These are phyloP conservation scores for Hydrocynus forskahlii DNA, from an alignment of 2,797 vertebrate genomes.

Conservation along the genomic window DNA sequence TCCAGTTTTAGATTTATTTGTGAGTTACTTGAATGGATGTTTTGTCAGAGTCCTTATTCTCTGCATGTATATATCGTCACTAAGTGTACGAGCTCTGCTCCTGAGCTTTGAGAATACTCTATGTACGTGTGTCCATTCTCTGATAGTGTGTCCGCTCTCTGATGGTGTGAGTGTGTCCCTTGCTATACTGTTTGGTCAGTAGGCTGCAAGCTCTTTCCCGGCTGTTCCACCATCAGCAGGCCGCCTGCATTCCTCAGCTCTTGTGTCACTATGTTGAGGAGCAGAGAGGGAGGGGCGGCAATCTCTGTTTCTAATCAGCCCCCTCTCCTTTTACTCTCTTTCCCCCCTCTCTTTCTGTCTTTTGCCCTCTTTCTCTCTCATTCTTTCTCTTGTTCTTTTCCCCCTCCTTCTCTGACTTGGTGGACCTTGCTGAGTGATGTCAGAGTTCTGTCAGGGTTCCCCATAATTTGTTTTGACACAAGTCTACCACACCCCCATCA, in stretches of 20 bases:
- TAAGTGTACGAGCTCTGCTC: not conserved
- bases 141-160: not conserved
- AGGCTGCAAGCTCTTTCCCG: constrained; percentile 64
- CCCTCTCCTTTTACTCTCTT: constrained; percentile 44
- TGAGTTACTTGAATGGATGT: constrained; percentile 22
- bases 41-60: constrained; percentile 7
- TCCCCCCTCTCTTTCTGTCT: constrained; percentile 23
- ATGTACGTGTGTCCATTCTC: not conserved
- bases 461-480: constrained; percentile 54
- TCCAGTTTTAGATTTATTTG: constrained; percentile 3
- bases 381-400: constrained; percentile 30
- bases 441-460: constrained; percentile 51
- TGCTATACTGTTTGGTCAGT: constrained; percentile 27
- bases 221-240: constrained; percentile 77
- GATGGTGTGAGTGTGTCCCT: constrained; percentile 8
- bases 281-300: constrained; percentile 56
- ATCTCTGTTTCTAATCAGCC: constrained; percentile 84
- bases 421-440: constrained; percentile 53
- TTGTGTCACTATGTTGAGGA: constrained; percentile 77
- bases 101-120: not conserved
- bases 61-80: not conserved
- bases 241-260: constrained; percentile 73
- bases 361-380: constrained; percentile 25
- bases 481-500: constrained; percentile 48
- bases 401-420: constrained; percentile 48